Evolutionary conservation across 2,888 invertebrate species (phyloP).

Genomic region (Pandemis heparana): DNA sequence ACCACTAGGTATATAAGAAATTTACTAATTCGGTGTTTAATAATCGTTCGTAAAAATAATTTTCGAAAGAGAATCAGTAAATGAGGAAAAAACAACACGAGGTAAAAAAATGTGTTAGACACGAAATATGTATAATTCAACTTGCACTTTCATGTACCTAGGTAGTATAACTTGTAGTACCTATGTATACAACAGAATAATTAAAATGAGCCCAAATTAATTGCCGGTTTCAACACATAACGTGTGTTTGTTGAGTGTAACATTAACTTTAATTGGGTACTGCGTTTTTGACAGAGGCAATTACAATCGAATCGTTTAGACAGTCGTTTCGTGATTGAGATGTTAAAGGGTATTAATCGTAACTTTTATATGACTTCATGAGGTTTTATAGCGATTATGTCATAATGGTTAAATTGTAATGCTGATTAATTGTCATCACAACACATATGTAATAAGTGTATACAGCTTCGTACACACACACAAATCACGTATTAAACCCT

Average conservation of each 20-base stretch:
- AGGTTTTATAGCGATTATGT: background rate
- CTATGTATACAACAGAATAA: slow-evolving; percentile 10
- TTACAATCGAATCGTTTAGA: slow-evolving; percentile 23
- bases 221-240: slow-evolving; percentile 19
- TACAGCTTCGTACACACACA: too few species aligned
- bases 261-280: slow-evolving; percentile 14
- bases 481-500: too few species aligned
- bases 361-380: background rate
- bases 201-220: slow-evolving; percentile 23
- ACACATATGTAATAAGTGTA: too few species aligned
- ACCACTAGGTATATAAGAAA: too few species aligned
- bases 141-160: slow-evolving; percentile 1
- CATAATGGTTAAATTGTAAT: background rate
- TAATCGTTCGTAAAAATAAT: too few species aligned
- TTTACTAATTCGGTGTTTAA: too few species aligned
- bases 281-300: slow-evolving; percentile 20
- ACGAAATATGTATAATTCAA: too few species aligned
- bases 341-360: slow-evolving; percentile 5
- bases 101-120: too few species aligned
- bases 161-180: background rate
- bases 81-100: too few species aligned
- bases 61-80: too few species aligned
- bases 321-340: slow-evolving; percentile 3
- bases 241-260: slow-evolving; percentile 11
- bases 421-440: too few species aligned